phyloP scores from a whole-genome alignment of 2,888 invertebrate genomes.

The Lycia hirtaria region DNA sequence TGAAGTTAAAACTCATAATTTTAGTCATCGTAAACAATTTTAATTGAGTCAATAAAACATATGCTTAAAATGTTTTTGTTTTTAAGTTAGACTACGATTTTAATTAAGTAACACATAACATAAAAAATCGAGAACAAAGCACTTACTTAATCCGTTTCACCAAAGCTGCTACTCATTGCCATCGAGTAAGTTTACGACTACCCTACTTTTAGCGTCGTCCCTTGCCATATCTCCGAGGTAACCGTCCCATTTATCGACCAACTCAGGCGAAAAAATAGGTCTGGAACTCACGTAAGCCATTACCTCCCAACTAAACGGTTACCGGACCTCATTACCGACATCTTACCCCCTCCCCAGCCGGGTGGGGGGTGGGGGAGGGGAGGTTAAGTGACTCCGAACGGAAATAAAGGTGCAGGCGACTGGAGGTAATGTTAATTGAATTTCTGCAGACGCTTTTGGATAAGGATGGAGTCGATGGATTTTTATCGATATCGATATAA shows the following conservation, averaged over 20 bases:
- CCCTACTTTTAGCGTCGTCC: conserved; percentile 17
- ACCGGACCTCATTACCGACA: conserved; percentile 83
- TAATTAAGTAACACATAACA: no score
- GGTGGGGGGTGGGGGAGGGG: conserved; percentile 41
- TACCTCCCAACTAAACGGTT: conserved; percentile 83
- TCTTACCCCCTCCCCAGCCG: conserved; percentile 58
- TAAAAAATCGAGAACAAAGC: neutral
- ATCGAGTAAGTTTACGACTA: conserved; percentile 22
- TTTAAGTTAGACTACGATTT: no score
- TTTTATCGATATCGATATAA: conserved; percentile 36
- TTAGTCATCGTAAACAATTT: no score
- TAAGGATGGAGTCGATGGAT: conserved; percentile 56
- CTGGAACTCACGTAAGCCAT: conserved; percentile 77
- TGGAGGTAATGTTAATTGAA: conserved; percentile 87
- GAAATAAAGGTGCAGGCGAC: conserved; percentile 86
- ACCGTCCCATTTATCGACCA: conserved; percentile 45
- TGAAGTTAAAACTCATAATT: no score
- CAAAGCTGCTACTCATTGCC: conserved; percentile 20
- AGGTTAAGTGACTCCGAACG: conserved; percentile 83
- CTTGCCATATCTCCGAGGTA: conserved; percentile 39
- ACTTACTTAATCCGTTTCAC: conserved; percentile 18
- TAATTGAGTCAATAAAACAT: no score
- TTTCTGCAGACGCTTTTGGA: conserved; percentile 80
- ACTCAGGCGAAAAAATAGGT: conserved; percentile 52
- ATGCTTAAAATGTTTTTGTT: no score